Percentiles rank a stretch among this genome's conserved stretches.
Evolutionary conservation across 2,797 vertebrate species (phyloP).

Genomic region (Gallinago stenura): DNA sequence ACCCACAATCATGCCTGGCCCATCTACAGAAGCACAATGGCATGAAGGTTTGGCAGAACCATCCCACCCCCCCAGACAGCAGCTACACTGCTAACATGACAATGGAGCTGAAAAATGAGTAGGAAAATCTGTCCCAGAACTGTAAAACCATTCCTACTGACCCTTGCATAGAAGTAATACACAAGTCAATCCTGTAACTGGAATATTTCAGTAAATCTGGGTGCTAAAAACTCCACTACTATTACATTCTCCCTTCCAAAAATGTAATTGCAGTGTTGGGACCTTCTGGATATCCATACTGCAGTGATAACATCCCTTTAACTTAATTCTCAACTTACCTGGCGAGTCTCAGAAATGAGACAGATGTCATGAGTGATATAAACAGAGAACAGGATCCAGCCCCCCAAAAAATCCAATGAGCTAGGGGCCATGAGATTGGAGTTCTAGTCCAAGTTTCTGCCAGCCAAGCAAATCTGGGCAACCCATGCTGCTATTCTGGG

Average conservation of each 20-base stretch:
- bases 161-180: too few species aligned
- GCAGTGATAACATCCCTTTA: not conserved
- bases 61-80: too few species aligned
- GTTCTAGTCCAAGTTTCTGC: slow-evolving; percentile 39
- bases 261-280: not conserved
- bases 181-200: not conserved
- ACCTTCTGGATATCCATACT: not conserved
- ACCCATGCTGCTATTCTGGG: slow-evolving; percentile 2
- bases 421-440: slow-evolving; percentile 21
- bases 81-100: too few species aligned
- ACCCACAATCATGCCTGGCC: too few species aligned
- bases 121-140: too few species aligned
- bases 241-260: not conserved
- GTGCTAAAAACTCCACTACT: not conserved
- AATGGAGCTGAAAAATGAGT: too few species aligned
- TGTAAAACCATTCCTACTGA: too few species aligned
- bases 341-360: slow-evolving; percentile 27
- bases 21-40: too few species aligned
- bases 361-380: slow-evolving; percentile 3
- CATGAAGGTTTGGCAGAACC: too few species aligned
- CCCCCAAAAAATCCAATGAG: slow-evolving; percentile 45
- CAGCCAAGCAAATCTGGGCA: slow-evolving; percentile 36
- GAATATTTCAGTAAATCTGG: not conserved
- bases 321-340: not conserved
- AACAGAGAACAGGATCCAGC: slow-evolving; percentile 28